phyloP scores from a whole-genome alignment of 1,140 invertebrate species.

The Diorhabda elongata region DNA sequence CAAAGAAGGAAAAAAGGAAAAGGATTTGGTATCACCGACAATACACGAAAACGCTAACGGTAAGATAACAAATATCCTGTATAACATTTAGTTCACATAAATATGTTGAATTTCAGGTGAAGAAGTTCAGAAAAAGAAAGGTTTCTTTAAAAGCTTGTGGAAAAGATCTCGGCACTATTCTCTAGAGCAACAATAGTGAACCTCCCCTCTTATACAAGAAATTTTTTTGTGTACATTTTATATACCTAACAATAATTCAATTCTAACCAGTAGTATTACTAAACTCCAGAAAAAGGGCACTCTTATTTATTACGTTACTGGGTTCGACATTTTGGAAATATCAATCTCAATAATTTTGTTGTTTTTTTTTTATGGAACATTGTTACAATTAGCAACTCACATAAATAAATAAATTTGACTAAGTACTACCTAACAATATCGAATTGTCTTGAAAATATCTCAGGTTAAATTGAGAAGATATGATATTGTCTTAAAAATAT shows the following conservation, averaged over 20 bases:
- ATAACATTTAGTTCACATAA: neutral
- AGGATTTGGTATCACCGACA: constrained; percentile 65
- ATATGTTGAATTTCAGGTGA: constrained; percentile 55
- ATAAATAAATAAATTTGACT: too few relatives aligned
- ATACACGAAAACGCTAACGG: constrained; percentile 56
- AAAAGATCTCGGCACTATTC: constrained; percentile 77
- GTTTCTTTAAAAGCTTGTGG: constrained; percentile 80
- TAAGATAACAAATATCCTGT: constrained; percentile 36
- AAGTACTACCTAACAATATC: too few relatives aligned
- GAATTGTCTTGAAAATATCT: too few relatives aligned
- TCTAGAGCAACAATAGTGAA: constrained; percentile 65
- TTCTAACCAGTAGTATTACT: constrained; percentile 36
- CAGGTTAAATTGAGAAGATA: too few relatives aligned
- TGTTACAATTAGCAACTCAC: too few relatives aligned
- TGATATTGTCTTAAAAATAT: too few relatives aligned
- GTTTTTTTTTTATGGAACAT: too few relatives aligned
- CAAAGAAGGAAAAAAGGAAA: constrained; percentile 62
- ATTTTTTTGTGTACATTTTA: constrained; percentile 37
- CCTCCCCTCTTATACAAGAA: constrained; percentile 9
- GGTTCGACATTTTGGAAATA: too few relatives aligned
- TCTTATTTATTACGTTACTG: too few relatives aligned
- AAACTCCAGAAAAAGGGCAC: constrained; percentile 1
- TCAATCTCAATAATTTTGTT: too few relatives aligned
- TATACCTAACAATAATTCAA: constrained; percentile 33
- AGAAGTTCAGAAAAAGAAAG: constrained; percentile 71